Conservation (phyloP, 1,140 invertebrate species). For the Dryas iulia region DNA sequence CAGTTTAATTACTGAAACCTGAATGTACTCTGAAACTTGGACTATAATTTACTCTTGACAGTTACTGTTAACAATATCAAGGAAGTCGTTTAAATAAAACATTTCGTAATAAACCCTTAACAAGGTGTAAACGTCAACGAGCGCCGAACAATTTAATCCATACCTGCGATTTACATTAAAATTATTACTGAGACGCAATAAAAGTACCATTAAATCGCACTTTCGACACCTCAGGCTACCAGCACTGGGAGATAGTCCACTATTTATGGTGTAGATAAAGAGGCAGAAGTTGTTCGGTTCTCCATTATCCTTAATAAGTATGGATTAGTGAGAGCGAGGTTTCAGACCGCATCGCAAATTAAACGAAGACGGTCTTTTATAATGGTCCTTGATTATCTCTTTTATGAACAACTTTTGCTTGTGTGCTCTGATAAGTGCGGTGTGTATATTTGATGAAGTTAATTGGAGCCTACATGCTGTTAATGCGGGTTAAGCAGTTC, state of each 20-base stretch:
- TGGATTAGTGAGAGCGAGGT: constrained; percentile 71
- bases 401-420: constrained; percentile 54
- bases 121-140: constrained; percentile 28
- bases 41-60: constrained; percentile 4
- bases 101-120: constrained; percentile 30
- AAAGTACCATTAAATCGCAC: constrained; percentile 65
- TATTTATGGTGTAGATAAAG: constrained; percentile 74
- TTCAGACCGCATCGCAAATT: constrained; percentile 65
- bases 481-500: constrained; percentile 40
- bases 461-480: constrained; percentile 49
- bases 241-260: constrained; percentile 51
- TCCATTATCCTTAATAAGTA: constrained; percentile 78
- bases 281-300: constrained; percentile 72
- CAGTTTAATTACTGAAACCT: constrained; percentile 19
- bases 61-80: constrained; percentile 19
- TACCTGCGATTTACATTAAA: constrained; percentile 46
- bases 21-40: constrained; percentile 1
- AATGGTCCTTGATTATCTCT: constrained; percentile 64
- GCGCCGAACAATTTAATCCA: constrained; percentile 40
- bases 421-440: constrained; percentile 64
- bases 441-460: constrained; percentile 59
- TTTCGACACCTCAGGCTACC: constrained; percentile 68
- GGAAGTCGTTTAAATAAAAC: constrained; percentile 25
- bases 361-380: constrained; percentile 62
- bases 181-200: constrained; percentile 60